Conservation (phyloP, 2,797 vertebrate species). For the Limosa lapponica region DNA sequence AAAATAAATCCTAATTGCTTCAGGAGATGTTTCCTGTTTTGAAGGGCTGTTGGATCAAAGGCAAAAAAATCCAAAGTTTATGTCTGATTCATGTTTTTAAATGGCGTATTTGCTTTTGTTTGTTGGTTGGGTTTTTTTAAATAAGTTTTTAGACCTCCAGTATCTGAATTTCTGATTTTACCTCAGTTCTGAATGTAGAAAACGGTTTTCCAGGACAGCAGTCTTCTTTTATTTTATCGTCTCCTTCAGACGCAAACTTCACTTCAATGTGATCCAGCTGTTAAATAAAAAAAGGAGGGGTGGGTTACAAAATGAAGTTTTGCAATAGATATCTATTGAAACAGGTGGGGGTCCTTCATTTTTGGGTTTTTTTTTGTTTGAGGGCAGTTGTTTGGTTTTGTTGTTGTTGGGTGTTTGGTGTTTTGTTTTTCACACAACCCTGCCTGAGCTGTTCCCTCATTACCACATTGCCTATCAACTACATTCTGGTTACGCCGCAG, state of each 20-base stretch:
- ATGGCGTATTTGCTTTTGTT: neutral
- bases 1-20: neutral
- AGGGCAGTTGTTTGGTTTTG: too few species aligned
- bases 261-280: conserved; percentile 91
- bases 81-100: neutral
- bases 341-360: neutral
- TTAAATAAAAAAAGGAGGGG: neutral
- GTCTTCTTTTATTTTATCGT: conserved; percentile 95
- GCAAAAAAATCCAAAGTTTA: neutral
- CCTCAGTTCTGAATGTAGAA: conserved; percentile 91
- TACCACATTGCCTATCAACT: neutral
- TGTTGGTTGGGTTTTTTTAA: neutral
- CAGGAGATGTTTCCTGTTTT: neutral
- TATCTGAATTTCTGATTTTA: conserved; percentile 65
- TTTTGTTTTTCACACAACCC: neutral
- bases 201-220: conserved; percentile 97
- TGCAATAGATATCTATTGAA: neutral
- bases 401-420: neutral
- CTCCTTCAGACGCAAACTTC: conserved; percentile 91
- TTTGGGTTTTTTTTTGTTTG: neutral
- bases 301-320: neutral
- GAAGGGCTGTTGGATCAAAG: neutral
- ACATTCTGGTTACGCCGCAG: neutral
- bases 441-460: neutral
- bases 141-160: neutral